Evolutionary conservation across 2,797 vertebrate genomes (phyloP).

Genomic region (Myioborus melanocephalus): DNA sequence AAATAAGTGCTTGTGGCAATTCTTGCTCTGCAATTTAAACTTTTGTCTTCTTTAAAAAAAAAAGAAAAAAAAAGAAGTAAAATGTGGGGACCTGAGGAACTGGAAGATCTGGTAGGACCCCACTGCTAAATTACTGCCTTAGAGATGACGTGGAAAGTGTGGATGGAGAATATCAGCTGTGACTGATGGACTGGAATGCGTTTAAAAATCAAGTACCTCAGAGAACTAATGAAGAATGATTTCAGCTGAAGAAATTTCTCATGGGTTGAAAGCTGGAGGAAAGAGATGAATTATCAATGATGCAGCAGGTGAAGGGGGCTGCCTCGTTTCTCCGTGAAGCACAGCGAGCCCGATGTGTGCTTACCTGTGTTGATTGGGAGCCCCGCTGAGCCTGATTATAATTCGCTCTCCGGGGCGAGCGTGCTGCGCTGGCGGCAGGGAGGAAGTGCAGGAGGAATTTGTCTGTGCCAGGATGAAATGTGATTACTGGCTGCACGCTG

Average conservation of each 20-base stretch:
- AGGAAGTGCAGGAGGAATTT: constrained; percentile 16
- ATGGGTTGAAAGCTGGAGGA: neutral
- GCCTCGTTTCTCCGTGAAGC: neutral
- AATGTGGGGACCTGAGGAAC: neutral
- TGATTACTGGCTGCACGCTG: neutral
- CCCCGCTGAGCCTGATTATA: constrained; percentile 20
- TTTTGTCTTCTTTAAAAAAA: neutral
- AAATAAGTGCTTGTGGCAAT: neutral
- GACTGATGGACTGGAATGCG: neutral
- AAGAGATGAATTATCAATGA: neutral
- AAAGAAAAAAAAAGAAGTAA: neutral
- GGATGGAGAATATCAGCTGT: neutral
- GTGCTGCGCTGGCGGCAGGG: neutral
- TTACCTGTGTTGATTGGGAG: constrained; percentile 38
- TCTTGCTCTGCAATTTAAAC: neutral
- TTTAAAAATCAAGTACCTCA: neutral
- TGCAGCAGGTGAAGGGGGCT: neutral
- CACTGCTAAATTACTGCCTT: neutral
- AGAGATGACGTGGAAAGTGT: neutral
- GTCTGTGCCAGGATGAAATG: neutral
- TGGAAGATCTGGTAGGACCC: neutral
- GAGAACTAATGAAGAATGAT: neutral
- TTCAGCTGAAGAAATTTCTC: neutral
- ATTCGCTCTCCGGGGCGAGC: neutral
- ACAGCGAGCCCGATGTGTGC: neutral